Evolutionary conservation across 2,113 vertebrate species (phyloP), one percentile per base, ranked within the genome.

Genomic region (Lagopus leucura): DNA sequence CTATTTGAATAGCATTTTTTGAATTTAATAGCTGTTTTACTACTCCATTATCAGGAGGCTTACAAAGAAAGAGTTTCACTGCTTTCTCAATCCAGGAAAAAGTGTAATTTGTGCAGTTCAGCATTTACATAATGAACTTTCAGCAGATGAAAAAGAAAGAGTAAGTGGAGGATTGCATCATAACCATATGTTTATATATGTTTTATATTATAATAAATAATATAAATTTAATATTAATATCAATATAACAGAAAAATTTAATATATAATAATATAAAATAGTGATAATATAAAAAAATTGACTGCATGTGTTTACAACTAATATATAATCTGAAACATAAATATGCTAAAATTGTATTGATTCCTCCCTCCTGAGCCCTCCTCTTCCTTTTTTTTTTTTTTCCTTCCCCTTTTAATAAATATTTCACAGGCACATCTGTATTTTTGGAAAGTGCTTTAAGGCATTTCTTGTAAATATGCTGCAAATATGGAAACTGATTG

Each of bases 401-500:
- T 89, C 72, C 65, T 32, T n/a, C 40, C 22, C 17, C 34, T 63
- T 40, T 40, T 18, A 64, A 64, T 28, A 95, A 92, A 86, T 47
- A 81, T 88, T 88, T 92, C 70, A 85, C 64, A 71, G 82, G 73
- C 83, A 81, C 67, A 79, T 80, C 38, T 70, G 40, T 93, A 94
- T 91, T 95, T 97, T 92, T 82, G 80, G 92, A 93, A 95, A 97
- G 21, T 48, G 90, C 94, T 92, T 90, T 70, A 82, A 88, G 95
- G 93, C 83, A 67, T 92, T 92, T 96, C 86, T 86, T 66, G 67
- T 88, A 92, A 97, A 97, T 94, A 91, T 64, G 61, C 67, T 82
- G 85, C 72, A 96, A 94, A 96, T 94, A 94, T 87, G 73, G 92
- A 96, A 94, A 95, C 11, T 76, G 95, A 95, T 75, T 87, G 85